Base-by-base conservation (phyloP, 2,113 vertebrate genomes). In the Holacanthus passer region DNA sequence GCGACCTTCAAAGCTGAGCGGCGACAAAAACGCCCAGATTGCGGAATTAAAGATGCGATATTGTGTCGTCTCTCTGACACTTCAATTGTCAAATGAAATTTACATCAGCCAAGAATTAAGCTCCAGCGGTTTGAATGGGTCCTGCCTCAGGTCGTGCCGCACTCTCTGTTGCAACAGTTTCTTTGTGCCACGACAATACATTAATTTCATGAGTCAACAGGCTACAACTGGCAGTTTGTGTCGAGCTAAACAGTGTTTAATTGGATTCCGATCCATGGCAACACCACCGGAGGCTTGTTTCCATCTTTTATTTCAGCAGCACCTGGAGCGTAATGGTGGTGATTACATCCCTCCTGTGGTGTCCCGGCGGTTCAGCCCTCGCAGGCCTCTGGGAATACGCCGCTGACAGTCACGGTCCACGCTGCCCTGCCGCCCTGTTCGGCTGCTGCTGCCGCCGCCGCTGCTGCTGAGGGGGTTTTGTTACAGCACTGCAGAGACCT, bases 151-250 rank as follows among this genome's bases (percentile, higher is more conserved):
- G 91, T 91, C 92, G 81, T 50, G 88, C 85, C 55, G 77, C 71
- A 71, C 89, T 89, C 83, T 92, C 79, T 83, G 80, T 77, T 73
- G 85, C 85, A 89, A 88, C 84, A 70, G 70, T 91, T 87, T 87
- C 81, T 93, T 92, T 93, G 89, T 94, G 87, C 81, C 71, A 70
- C 39, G 66, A 95, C 94, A 94, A 95, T 93, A 87, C 93, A 92
- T 95, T 95, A 78, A 95, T 96, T 95, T 95, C 93, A 94, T 94
- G 95, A 95, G 93, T 94, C 94, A 95, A 93, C 94, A 94, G 92
- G 86, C 93, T 91, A 92, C 88, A 90, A 92, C 92, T 89, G 93
- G 88, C 89, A 91, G 92, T 86, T 93, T 93, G 90, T 90, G 86
- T 93, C 79, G 84, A 94, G 91, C 91, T 94, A 93, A 95, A 95